Conservation (phyloP, 2,888 invertebrate species). For the Gonocerus acuteangulatus region DNA sequence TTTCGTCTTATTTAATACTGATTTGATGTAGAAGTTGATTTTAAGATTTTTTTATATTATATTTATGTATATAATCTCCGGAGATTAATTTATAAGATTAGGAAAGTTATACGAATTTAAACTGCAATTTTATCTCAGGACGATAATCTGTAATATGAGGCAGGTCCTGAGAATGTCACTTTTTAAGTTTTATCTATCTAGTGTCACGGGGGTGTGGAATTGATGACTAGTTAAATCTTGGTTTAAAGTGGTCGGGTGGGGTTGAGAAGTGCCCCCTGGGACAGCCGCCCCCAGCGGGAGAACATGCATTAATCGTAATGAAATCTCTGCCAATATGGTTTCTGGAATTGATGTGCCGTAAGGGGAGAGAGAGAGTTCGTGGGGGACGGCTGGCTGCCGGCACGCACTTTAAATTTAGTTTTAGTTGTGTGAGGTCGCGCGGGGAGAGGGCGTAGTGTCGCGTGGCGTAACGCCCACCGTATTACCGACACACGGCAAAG, state of each 20-base stretch:
- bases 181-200: no score
- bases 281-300: neutral
- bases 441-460: no score
- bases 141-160: no score
- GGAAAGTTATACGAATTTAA: no score
- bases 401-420: slow-evolving; percentile 38
- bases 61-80: no score
- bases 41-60: no score
- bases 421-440: slow-evolving; percentile 35
- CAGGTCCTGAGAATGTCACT: no score
- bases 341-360: slow-evolving; percentile 38
- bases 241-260: slow-evolving; percentile 20
- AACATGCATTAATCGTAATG: slow-evolving; percentile 48
- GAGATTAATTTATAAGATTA: no score
- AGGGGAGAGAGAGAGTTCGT: slow-evolving; percentile 10
- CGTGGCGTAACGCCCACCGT: slow-evolving; percentile 28
- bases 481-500: slow-evolving; percentile 23
- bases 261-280: slow-evolving; percentile 2
- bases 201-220: neutral
- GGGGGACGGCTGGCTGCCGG: slow-evolving; percentile 27
- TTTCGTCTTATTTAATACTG: no score
- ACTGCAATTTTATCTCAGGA: no score
- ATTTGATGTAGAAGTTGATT: no score
- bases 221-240: slow-evolving; percentile 28
- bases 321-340: slow-evolving; percentile 46